Conservation (phyloP, 2,113 vertebrate genomes). For the Xiphophorus maculatus region DNA sequence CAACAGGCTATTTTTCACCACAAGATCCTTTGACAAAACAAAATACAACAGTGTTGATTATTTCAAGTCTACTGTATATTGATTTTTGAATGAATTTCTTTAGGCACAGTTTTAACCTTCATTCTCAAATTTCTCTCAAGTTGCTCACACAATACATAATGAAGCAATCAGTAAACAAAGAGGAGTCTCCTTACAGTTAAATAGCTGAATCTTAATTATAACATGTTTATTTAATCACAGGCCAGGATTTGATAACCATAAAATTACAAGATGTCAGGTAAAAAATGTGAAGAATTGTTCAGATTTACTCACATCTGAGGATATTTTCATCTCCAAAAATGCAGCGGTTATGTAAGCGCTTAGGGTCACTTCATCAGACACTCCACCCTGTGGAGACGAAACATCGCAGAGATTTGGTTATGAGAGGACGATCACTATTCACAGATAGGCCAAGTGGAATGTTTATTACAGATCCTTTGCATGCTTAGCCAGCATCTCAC, state of each 20-base stretch:
- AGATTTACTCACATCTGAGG: constrained; percentile 59
- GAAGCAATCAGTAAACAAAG: no score
- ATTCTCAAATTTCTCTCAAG: no score
- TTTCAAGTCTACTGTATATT: background rate
- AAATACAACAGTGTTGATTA: background rate
- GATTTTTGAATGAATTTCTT: no score
- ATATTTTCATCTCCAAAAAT: constrained; percentile 75
- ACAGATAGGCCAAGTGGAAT: background rate
- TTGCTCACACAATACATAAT: no score
- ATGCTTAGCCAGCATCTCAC: background rate
- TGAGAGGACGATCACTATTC: background rate
- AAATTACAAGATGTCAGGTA: background rate
- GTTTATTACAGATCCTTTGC: background rate
- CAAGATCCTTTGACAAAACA: constrained; percentile 61
- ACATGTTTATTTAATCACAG: background rate
- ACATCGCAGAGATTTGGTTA: background rate
- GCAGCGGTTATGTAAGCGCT: constrained; percentile 80
- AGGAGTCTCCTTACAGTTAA: background rate
- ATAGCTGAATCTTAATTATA: background rate
- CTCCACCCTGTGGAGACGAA: constrained; percentile 79
- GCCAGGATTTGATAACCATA: no score
- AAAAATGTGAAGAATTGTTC: background rate
- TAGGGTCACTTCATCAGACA: constrained; percentile 82
- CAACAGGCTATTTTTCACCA: constrained; percentile 75
- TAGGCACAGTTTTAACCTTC: no score